phyloP scores from a whole-genome alignment of 2,888 invertebrate genomes.

The Leptarthrus brevirostris region DNA sequence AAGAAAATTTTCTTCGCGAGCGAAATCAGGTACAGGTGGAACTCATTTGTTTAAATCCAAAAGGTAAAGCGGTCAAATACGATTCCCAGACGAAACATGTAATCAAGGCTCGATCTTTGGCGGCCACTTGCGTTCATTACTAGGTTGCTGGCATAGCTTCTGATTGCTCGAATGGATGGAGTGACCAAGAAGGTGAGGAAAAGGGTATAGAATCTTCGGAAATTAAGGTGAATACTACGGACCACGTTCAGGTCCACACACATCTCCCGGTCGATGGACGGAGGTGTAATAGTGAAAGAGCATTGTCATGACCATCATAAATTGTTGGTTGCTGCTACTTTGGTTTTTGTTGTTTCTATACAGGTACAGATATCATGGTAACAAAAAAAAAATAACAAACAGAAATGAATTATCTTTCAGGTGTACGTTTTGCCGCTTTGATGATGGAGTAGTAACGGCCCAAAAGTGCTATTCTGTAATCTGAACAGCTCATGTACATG shows the following conservation, averaged over 20 bases:
- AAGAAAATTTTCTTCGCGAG: too few species aligned
- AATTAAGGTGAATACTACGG: slow-evolving; percentile 17
- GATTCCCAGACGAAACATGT: slow-evolving; percentile 25
- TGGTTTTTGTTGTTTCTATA: slow-evolving; percentile 25
- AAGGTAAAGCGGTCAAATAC: slow-evolving; percentile 21
- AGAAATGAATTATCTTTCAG: slow-evolving; percentile 46
- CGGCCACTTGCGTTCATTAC: slow-evolving; percentile 29
- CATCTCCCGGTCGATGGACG: too few species aligned
- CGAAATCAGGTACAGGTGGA: neutral
- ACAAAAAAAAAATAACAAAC: slow-evolving; percentile 41
- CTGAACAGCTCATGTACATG: slow-evolving; percentile 15
- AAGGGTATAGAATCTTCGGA: slow-evolving; percentile 5
- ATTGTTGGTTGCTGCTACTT: slow-evolving; percentile 38
- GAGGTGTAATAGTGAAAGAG: slow-evolving; percentile 29
- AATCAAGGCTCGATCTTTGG: slow-evolving; percentile 37
- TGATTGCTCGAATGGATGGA: slow-evolving; percentile 9
- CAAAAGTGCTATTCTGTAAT: slow-evolving; percentile 17
- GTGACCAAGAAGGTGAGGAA: neutral
- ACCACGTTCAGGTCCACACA: neutral
- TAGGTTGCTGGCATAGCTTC: slow-evolving; percentile 13
- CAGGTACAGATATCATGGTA: neutral
- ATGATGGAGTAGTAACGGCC: slow-evolving; percentile 43
- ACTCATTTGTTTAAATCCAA: neutral
- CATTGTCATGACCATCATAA: slow-evolving; percentile 44
- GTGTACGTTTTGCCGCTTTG: slow-evolving; percentile 47